Base-by-base conservation (phyloP, 2,797 vertebrate genomes). In the Catharus ustulatus region DNA sequence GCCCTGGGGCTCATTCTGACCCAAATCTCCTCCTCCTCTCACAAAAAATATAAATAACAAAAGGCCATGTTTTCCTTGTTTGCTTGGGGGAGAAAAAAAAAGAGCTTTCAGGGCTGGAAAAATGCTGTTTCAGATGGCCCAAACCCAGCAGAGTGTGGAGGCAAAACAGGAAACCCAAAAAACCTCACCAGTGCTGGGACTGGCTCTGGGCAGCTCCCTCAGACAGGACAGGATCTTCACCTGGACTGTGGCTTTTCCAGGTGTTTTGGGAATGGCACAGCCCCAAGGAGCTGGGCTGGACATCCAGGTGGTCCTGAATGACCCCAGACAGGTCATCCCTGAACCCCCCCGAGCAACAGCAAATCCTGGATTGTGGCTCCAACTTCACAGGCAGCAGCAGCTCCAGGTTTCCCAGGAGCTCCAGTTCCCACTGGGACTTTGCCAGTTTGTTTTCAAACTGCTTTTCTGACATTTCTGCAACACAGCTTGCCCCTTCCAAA, bases 81-180 rank as follows among this genome's bases (percentile, higher is more conserved):
- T 84, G 54, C 43, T 6, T 29, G 16, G 6, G 6, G 8, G 5
- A 0, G 0, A 0, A 3, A 29, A 27, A 2, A 2, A 26, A 15
- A 19, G 5, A 34, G 21, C 27, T 82, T 76, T 69, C 23, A 63
- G 40, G 19, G 57, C 36, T 88, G 73, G 52, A 74, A 84, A 90
- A 92, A 61, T 16, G 64, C 66, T 67, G 18, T 23, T 77, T 59
- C 84, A 71, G 69, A 58, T 42, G 63, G 75, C 68, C 68, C 58
- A 55, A 68, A 38, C 45, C 16, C 74, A 83, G 52, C 54, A 68
- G 62, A 1, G 0, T 8, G 26, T 2, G 2, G 48, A 66, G 54
- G 73, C 51, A 78, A 58, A 93, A 84, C 87, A 91, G 74, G 93
- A 92, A 92, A 90, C 18, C 40, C 26, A 16, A 81, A 19, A 55